A percentile compares a stretch with the other conserved stretches of the same genome.
Evolutionary conservation across 1,140 invertebrate species (phyloP).

Genomic region (Bombus vancouverensis): DNA sequence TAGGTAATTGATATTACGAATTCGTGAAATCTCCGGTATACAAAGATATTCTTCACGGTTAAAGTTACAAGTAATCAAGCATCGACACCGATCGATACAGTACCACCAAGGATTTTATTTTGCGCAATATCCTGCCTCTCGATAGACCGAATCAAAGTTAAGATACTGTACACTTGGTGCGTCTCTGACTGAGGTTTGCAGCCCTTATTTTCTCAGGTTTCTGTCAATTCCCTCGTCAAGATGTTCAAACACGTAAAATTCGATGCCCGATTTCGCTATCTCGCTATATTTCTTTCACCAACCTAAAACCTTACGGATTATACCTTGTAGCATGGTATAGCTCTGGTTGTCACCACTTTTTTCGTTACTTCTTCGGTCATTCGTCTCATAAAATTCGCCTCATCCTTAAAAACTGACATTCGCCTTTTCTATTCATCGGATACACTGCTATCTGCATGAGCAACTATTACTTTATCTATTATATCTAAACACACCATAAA

Average conservation of each 20-base stretch:
- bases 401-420: too few relatives aligned
- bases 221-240: conserved; percentile 14
- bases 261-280: not conserved
- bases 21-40: too few relatives aligned
- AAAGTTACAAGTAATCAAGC: not conserved
- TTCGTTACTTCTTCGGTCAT: too few relatives aligned
- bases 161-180: not conserved
- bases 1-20: too few relatives aligned
- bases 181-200: not conserved
- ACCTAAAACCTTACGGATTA: not conserved
- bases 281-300: not conserved
- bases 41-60: not conserved
- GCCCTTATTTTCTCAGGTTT: conserved; percentile 3
- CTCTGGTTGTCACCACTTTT: too few relatives aligned
- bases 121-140: not conserved
- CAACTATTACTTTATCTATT: too few relatives aligned
- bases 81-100: not conserved
- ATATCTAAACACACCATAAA: too few relatives aligned
- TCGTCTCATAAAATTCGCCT: too few relatives aligned
- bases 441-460: too few relatives aligned
- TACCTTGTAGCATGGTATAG: too few relatives aligned
- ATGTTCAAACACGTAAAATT: conserved; percentile 1
- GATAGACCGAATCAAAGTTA: not conserved
- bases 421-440: too few relatives aligned
- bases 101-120: not conserved